Conservation (phyloP, 2,113 vertebrate genomes). For the Opisthocomus hoazin region DNA sequence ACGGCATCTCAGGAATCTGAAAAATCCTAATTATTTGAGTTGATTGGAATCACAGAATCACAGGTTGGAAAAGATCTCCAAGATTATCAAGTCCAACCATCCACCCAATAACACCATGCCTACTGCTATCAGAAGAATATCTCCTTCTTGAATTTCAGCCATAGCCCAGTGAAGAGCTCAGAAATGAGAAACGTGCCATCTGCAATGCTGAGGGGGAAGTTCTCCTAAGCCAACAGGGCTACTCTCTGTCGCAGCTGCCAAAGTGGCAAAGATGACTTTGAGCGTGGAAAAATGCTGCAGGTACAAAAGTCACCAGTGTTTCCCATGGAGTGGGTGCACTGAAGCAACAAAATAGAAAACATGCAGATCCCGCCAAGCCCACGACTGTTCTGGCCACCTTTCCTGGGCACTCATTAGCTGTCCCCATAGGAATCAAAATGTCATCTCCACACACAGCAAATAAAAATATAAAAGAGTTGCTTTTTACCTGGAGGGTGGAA, state of each 20-base stretch:
- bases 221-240: neutral
- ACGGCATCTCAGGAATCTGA: neutral
- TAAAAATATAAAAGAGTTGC: neutral
- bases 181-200: neutral
- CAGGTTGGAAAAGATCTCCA: no score
- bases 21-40: neutral
- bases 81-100: no score
- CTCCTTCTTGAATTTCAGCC: neutral
- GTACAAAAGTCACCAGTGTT: neutral
- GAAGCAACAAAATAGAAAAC: neutral
- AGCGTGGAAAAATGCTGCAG: neutral
- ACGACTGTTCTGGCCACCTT: rapidly evolving
- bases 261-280: neutral
- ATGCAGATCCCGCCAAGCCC: neutral
- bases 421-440: neutral
- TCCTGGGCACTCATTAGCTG: neutral
- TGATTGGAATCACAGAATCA: no score
- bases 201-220: neutral
- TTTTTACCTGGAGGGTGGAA: neutral
- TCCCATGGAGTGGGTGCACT: neutral
- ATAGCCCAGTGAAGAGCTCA: neutral
- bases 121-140: neutral
- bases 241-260: neutral
- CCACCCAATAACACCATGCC: no score
- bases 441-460: neutral